These are phyloP conservation scores for Anser cygnoides DNA, from an alignment of 2,113 vertebrate species.

Conservation along the genomic window DNA sequence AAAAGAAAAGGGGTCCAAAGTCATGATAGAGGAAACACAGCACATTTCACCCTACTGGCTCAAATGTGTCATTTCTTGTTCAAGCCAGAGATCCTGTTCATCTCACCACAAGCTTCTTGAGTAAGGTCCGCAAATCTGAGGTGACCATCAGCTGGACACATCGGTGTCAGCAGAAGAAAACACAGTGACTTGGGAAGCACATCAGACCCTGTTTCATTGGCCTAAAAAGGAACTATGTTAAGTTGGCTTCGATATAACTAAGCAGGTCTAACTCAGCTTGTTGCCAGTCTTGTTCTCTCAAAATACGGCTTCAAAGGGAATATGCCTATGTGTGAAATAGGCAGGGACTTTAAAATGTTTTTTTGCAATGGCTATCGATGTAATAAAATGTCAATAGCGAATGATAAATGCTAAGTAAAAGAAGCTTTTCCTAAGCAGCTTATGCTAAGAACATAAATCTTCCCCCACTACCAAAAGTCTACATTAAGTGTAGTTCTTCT, in stretches of 20 bases:
- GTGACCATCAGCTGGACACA: background rate
- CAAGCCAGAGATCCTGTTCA: background rate
- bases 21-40: background rate
- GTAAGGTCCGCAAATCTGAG: background rate
- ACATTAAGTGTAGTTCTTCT: background rate
- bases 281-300: background rate
- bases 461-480: background rate
- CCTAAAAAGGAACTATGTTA: background rate
- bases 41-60: background rate
- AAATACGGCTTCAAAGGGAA: background rate
- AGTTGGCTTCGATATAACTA: background rate
- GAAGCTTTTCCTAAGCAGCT: constrained; percentile 31
- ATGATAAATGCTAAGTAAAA: constrained; percentile 4
- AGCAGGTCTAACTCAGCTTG: background rate
- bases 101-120: background rate
- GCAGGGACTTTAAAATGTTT: background rate
- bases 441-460: constrained; percentile 6
- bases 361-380: background rate
- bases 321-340: background rate
- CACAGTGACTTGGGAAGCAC: background rate
- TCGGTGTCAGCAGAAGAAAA: background rate
- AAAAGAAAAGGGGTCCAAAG: background rate
- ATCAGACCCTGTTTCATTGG: background rate
- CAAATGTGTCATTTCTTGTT: background rate
- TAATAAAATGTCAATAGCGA: constrained; percentile 22